Evolutionary conservation across 1,140 invertebrate species (phyloP).

Genomic region (Eumaeus atala): DNA sequence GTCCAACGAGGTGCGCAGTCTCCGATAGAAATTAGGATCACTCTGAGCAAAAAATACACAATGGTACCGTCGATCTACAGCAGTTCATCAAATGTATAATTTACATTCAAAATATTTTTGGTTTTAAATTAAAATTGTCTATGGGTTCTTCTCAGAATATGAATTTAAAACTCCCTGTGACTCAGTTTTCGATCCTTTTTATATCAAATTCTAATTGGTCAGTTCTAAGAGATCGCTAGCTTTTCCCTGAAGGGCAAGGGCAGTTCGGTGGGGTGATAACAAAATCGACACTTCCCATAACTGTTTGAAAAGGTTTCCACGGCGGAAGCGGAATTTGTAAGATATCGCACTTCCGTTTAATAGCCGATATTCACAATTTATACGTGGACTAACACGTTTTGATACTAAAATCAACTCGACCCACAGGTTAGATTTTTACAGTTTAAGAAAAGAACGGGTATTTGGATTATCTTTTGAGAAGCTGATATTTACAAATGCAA

Average conservation of each 20-base stretch:
- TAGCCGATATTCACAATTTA: slow-evolving; percentile 43
- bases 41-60: no score
- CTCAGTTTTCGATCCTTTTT: slow-evolving; percentile 1
- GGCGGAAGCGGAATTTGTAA: slow-evolving; percentile 65
- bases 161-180: not conserved
- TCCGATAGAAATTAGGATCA: no score
- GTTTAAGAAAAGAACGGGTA: no score
- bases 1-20: no score
- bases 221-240: slow-evolving; percentile 1
- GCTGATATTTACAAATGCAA: no score
- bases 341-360: slow-evolving; percentile 62
- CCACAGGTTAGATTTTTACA: no score
- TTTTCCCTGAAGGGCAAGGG: slow-evolving; percentile 25
- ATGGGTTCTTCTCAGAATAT: no score
- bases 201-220: not conserved
- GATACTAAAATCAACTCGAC: slow-evolving; percentile 32
- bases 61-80: no score
- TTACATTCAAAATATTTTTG: no score
- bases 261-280: slow-evolving; percentile 35
- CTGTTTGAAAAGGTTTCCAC: slow-evolving; percentile 56
- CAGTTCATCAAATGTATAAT: no score
- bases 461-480: no score
- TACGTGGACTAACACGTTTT: slow-evolving; percentile 25
- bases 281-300: slow-evolving; percentile 52
- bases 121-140: no score